Evolutionary conservation across 1,140 invertebrate genomes (phyloP), one percentile per base, ranked within the genome.

Genomic region (Apolygus lucorum): DNA sequence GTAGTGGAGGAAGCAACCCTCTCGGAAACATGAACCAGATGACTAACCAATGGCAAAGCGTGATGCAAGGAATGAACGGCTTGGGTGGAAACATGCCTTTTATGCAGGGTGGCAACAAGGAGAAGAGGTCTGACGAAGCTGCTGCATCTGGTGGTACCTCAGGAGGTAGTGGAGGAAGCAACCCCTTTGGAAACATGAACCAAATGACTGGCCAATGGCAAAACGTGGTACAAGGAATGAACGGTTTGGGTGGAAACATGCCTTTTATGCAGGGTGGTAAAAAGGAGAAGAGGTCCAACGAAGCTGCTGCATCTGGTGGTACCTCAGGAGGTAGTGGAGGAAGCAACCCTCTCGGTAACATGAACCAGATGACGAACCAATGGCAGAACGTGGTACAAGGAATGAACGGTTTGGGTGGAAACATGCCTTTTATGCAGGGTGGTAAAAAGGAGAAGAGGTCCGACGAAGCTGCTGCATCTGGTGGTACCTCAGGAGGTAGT

Each of bases 31-130:
- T 49, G 34, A 49, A 49, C 34, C 34, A 59, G 54, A 59, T 59
- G 8, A 11, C 54, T 14, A 14, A 8, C 22, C 54, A 59, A 22
- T 13, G 11, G 11, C 54, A 59, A 21, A 17, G 4, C 11, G 22
- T 24, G 22, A 59, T 59, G 13, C 11, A 59, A 59, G 13, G 22
- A 24, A 17, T 59, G 11, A 11, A 4, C 54, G 22, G 54, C 22
- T 11, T 59, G 54, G 54, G 54, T 4, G 54, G 54, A 11, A 59
- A 59, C 54, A 59, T 59, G 54, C 54, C 54, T 22, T 59, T 59
- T 21, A 4, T 59, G 11, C 2, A 21, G 4, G 4, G 22, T 14
- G 22, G 54, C 54, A 22, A 21, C 8, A 59, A 59, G 22, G 11
- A 4, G 4, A 42, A 42, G 34, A 59, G 54, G 22, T 8, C 8